Percentiles rank a stretch among this genome's conserved stretches.
Conservation (phyloP, 92 coral and sea anemone species). For the Montipora capitata region DNA sequence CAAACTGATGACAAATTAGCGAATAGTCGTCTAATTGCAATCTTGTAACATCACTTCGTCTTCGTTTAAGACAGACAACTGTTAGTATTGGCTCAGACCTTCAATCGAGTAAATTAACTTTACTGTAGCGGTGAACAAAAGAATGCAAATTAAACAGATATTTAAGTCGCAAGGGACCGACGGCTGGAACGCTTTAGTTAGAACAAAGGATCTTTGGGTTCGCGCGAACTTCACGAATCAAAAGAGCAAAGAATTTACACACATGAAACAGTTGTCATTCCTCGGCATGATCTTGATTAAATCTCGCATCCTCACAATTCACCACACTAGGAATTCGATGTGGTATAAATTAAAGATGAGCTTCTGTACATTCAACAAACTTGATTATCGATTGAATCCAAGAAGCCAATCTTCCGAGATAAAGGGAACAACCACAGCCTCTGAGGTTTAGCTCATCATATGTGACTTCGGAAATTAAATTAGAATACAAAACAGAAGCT, state of each 20-base stretch:
- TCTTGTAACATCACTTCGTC: conserved; percentile 33
- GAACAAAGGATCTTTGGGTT: conserved; percentile 39
- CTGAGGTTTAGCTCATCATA: conserved; percentile 34
- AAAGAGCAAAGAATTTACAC: conserved; percentile 33
- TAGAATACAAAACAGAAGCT: conserved; percentile 10
- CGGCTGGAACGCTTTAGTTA: conserved; percentile 9
- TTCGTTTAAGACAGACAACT: neutral
- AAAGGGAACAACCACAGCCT: conserved; percentile 28
- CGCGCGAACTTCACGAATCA: conserved; percentile 16
- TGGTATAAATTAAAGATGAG: conserved; percentile 55
- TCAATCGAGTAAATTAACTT: conserved; percentile 45
- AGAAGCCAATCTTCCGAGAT: conserved; percentile 32
- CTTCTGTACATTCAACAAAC: conserved; percentile 50
- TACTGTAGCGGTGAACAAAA: conserved; percentile 17
- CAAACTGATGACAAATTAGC: conserved; percentile 32
- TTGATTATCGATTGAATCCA: conserved; percentile 33
- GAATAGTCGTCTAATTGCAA: conserved; percentile 48
- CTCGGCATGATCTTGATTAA: conserved; percentile 16
- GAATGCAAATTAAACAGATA: conserved; percentile 42
- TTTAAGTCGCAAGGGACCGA: conserved; percentile 19
- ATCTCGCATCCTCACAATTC: conserved; percentile 26
- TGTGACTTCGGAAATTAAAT: neutral
- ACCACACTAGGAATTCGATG: conserved; percentile 49
- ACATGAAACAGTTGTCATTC: conserved; percentile 26
- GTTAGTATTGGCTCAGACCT: conserved; percentile 24